Conservation (phyloP, 2,113 vertebrate species). For the Megaleporinus macrocephalus region DNA sequence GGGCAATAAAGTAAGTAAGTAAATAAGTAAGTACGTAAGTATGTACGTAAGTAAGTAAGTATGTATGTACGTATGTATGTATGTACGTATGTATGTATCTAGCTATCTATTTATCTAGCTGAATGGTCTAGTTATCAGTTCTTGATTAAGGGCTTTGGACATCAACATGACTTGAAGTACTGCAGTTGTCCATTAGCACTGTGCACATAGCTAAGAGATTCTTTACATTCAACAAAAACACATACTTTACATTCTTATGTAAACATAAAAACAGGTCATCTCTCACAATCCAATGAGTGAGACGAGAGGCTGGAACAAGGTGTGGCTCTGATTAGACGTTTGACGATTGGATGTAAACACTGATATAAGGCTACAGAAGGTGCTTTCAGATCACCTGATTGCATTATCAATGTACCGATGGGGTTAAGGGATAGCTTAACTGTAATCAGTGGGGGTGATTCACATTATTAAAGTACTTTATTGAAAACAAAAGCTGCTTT, state of each 20-base stretch:
- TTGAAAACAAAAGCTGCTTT: too few relatives aligned
- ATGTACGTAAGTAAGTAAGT: too few relatives aligned
- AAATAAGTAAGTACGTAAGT: too few relatives aligned
- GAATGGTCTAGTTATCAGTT: background rate
- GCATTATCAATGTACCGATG: background rate
- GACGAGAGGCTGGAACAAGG: conserved; percentile 40
- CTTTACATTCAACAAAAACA: conserved; percentile 3
- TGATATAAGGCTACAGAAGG: background rate
- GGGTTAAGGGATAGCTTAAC: too few relatives aligned
- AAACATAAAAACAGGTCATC: background rate
- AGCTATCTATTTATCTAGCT: too few relatives aligned
- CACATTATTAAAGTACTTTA: too few relatives aligned
- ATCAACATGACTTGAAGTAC: background rate
- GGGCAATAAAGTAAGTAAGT: too few relatives aligned
- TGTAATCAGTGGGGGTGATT: too few relatives aligned
- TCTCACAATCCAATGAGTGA: background rate
- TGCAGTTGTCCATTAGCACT: background rate
- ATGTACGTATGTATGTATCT: too few relatives aligned
- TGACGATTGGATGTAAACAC: too few relatives aligned
- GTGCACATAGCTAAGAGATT: background rate
- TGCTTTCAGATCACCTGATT: background rate
- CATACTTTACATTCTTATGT: background rate
- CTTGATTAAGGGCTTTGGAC: background rate
- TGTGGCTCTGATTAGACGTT: conserved; percentile 34
- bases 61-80: too few relatives aligned